A percentile compares a stretch with the other conserved stretches of the same genome.
These are phyloP conservation scores for Campylomormyrus tamandua DNA, from an alignment of 2,113 vertebrate species.

Conservation along the genomic window DNA sequence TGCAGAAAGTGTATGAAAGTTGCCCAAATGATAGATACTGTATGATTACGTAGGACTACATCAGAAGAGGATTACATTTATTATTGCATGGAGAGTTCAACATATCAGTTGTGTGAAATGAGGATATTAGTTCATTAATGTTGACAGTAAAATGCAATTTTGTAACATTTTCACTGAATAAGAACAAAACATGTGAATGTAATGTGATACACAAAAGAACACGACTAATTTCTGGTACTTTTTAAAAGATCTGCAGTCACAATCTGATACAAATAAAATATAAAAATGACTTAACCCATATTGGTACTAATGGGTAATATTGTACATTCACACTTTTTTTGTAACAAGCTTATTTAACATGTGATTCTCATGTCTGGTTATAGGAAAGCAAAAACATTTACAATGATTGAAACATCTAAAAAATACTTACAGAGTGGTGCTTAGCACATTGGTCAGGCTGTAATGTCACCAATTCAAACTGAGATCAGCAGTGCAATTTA, in stretches of 20 bases:
- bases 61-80: constrained; percentile 25
- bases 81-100: constrained; percentile 10
- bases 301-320: neutral
- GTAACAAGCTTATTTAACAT: neutral
- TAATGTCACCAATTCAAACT: neutral
- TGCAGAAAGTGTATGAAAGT: neutral
- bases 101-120: constrained; percentile 14
- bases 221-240: constrained; percentile 27
- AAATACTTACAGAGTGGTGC: neutral
- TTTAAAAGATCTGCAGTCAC: constrained; percentile 11
- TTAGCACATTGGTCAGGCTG: neutral
- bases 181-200: constrained; percentile 20
- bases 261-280: constrained; percentile 16
- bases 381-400: neutral
- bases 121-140: constrained; percentile 15
- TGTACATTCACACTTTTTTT: neutral
- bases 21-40: constrained; percentile 22
- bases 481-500: neutral
- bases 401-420: neutral
- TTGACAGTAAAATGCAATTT: constrained; percentile 38
- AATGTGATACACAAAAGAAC: constrained; percentile 29
- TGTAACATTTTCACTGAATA: constrained; percentile 26
- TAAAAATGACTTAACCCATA: neutral
- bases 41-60: constrained; percentile 23
- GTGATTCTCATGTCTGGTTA: neutral